Evolutionary conservation across 1,140 invertebrate species (phyloP), one percentile per base, ranked within the genome.

Genomic region (Drosophila pandora): DNA sequence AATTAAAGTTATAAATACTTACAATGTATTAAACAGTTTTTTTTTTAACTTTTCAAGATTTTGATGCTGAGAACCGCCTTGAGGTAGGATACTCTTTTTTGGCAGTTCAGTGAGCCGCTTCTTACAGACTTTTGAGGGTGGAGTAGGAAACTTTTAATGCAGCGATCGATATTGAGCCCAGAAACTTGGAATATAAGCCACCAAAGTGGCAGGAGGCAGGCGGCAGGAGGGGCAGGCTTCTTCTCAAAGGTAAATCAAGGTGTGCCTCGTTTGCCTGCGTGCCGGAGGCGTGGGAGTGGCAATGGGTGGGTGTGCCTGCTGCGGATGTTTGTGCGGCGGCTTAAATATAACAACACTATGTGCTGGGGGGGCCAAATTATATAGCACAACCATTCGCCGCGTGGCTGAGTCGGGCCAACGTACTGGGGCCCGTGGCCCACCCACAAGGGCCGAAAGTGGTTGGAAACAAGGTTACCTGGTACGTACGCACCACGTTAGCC

Each of bases 401-500:
- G 37, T 53, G 49, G 49, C 30, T 39, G 64, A 54, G 64, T 65
- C 52, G 17, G 67, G 67, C 67, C 67, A 85, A 85, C 64, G 82
- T 78, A 81, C 81, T 77, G 70, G 71, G 39, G 65, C 60, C 64
- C 64, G 71, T 10, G 12, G 34, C 34, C 34, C 34, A 37, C 34
- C 62, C 73, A 53, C 39, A 65, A 43, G 41, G 41, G 3, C 62
- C 73, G 39, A 49, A 76, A 84, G 81, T 85, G 81, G 81, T 85
- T 84, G 69, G 62, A 84, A 85, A 85, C 82, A 85, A 85, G 82
- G 82, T 85, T 85, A 76, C 73, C 50, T 65, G 73, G 73, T 69
- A 69, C 63, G 73, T 69, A 69, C 63, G 56, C 73, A 69, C 52
- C 50, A 50, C 22, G 54, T 57, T 47, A 13, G 43, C 57, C 60